Evolutionary conservation across 2,797 vertebrate genomes (phyloP).

Genomic region (Botia almorhae): DNA sequence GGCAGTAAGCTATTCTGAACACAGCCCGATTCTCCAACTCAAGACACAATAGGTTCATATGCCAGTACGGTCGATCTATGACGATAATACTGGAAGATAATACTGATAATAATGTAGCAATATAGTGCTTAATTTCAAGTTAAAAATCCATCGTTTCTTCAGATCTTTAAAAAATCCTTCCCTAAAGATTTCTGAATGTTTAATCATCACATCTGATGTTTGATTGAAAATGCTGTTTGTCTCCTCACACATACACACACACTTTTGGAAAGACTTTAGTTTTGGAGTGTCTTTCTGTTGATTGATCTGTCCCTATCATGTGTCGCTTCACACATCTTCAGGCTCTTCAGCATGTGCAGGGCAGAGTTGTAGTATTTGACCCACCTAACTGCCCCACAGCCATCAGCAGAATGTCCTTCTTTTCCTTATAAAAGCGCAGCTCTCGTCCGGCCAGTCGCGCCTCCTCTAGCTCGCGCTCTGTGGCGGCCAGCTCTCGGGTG

Average conservation of each 20-base stretch:
- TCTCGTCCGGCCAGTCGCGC: slow-evolving; percentile 93
- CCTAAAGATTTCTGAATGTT: slow-evolving; percentile 1
- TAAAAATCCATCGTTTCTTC: slow-evolving; percentile 18
- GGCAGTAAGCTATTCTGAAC: not conserved
- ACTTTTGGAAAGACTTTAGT: slow-evolving; percentile 16
- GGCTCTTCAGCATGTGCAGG: slow-evolving; percentile 76
- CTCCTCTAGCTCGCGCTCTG: slow-evolving; percentile 91
- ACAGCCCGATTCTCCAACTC: not conserved
- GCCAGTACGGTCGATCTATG: slow-evolving; percentile 14
- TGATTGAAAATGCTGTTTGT: slow-evolving; percentile 14
- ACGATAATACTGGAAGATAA: slow-evolving; percentile 48
- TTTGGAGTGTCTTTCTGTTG: slow-evolving; percentile 16
- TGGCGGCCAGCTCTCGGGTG: slow-evolving; percentile 86
- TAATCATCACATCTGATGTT: not conserved
- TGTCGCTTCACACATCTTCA: not conserved
- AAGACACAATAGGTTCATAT: not conserved
- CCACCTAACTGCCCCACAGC: slow-evolving; percentile 84
- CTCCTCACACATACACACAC: not conserved
- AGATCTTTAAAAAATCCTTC: slow-evolving; percentile 4
- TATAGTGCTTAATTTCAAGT: slow-evolving; percentile 35
- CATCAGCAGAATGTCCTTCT: slow-evolving; percentile 85
- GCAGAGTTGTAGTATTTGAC: slow-evolving; percentile 80
- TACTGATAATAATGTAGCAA: slow-evolving; percentile 35
- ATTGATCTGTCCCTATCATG: slow-evolving; percentile 26
- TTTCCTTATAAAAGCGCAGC: slow-evolving; percentile 92